Conservation (phyloP, 2,888 invertebrate genomes). For the Coleophora deauratella region DNA sequence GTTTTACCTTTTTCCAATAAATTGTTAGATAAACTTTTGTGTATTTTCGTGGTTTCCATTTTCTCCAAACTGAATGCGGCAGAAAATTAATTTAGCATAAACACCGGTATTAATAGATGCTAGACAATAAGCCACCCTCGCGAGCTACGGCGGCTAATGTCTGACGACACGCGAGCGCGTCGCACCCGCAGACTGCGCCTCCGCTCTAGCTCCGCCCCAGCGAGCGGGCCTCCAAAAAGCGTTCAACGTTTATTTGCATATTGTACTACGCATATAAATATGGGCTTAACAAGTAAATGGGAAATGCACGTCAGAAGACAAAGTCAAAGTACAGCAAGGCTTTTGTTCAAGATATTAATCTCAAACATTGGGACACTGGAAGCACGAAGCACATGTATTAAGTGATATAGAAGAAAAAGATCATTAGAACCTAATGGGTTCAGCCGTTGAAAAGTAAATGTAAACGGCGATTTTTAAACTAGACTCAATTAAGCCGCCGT, state of each 20-base stretch:
- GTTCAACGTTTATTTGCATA: conserved; percentile 52
- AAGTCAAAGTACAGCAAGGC: not conserved
- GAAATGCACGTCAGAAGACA: not conserved
- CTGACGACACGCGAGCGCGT: conserved; percentile 54
- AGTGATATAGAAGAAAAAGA: too few relatives aligned
- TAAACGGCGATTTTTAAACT: too few relatives aligned
- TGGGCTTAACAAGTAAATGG: conserved; percentile 6
- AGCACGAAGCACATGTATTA: too few relatives aligned
- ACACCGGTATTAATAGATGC: conserved; percentile 62
- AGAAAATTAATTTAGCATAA: conserved; percentile 59
- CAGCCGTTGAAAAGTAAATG: too few relatives aligned
- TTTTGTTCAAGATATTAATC: too few relatives aligned
- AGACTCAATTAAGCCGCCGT: too few relatives aligned
- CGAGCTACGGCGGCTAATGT: conserved; percentile 58
- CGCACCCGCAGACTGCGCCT: too few relatives aligned
- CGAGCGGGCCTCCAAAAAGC: conserved; percentile 35
- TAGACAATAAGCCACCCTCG: conserved; percentile 66
- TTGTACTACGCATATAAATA: conserved; percentile 23
- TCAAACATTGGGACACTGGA: too few relatives aligned
- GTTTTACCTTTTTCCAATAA: not conserved
- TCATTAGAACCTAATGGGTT: too few relatives aligned
- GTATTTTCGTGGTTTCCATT: too few relatives aligned
- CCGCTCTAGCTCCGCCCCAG: conserved; percentile 44
- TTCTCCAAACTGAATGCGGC: conserved; percentile 18
- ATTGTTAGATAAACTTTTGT: too few relatives aligned